A percentile compares a stretch with the other conserved stretches of the same genome.
These are phyloP conservation scores for Entosphenus tridentatus DNA, from an alignment of 2,113 vertebrate species.

Conservation along the genomic window DNA sequence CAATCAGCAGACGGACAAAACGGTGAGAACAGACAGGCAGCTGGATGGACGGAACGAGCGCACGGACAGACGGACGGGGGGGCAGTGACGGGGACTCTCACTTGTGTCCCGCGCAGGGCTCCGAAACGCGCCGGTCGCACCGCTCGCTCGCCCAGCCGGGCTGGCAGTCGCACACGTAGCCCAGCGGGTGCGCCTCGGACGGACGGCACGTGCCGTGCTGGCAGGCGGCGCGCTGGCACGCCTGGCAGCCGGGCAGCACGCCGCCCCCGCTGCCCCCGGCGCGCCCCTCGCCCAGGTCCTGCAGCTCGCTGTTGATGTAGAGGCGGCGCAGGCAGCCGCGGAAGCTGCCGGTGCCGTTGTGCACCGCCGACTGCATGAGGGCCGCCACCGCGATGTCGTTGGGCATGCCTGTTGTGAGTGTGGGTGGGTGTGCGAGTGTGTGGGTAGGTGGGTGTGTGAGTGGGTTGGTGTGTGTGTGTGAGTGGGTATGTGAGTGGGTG, in stretches of 20 bases:
- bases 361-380: slow-evolving; percentile 46
- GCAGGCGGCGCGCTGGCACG: slow-evolving; percentile 60
- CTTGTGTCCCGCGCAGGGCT: slow-evolving; percentile 89
- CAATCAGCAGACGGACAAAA: too few relatives aligned
- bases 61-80: background rate
- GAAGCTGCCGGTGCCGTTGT: slow-evolving; percentile 59
- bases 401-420: slow-evolving; percentile 45
- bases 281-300: slow-evolving; percentile 52
- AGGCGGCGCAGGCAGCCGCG: slow-evolving; percentile 75
- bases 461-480: too few relatives aligned
- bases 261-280: slow-evolving; percentile 54
- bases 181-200: slow-evolving; percentile 32
- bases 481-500: too few relatives aligned
- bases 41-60: slow-evolving; percentile 17
- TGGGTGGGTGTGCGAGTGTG: background rate
- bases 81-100: slow-evolving; percentile 23
- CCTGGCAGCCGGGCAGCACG: slow-evolving; percentile 73
- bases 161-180: slow-evolving; percentile 72
- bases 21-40: slow-evolving; percentile 14
- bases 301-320: slow-evolving; percentile 73
- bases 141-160: slow-evolving; percentile 60
- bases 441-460: too few relatives aligned
- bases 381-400: slow-evolving; percentile 41
- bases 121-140: slow-evolving; percentile 65
- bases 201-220: slow-evolving; percentile 57